Conservation (phyloP, 2,888 invertebrate species). For the Mamestra brassicae region DNA sequence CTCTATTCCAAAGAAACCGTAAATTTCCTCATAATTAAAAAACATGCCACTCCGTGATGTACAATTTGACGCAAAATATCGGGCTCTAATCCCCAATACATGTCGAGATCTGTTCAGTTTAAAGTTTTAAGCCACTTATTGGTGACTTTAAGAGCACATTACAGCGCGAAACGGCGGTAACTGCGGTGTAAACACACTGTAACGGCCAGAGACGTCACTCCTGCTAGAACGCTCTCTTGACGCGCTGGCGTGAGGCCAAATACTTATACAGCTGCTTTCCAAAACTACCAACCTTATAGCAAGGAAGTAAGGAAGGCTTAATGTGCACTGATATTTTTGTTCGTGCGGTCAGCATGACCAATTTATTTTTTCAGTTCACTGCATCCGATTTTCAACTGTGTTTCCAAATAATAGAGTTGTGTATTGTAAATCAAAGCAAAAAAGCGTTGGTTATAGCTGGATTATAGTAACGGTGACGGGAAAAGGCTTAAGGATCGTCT, state of each 20-base stretch:
- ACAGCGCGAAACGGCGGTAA: conserved; percentile 67
- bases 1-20: too few species aligned
- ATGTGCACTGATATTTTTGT: conserved; percentile 32
- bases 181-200: conserved; percentile 70
- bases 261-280: neutral
- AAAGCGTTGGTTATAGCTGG: conserved; percentile 56
- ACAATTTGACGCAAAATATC: conserved; percentile 2
- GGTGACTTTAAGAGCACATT: conserved; percentile 62
- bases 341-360: conserved; percentile 63
- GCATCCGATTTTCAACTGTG: conserved; percentile 41
- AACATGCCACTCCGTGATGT: too few species aligned
- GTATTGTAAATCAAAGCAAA: neutral
- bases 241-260: conserved; percentile 71
- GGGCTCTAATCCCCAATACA: conserved; percentile 35
- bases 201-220: conserved; percentile 65
- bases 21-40: too few species aligned
- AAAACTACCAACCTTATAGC: conserved; percentile 26
- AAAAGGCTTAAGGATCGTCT: conserved; percentile 69
- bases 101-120: conserved; percentile 33
- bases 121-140: conserved; percentile 43
- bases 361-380: conserved; percentile 51
- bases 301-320: neutral
- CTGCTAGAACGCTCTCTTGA: conserved; percentile 70
- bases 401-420: neutral
- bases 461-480: conserved; percentile 71